Base-by-base conservation (phyloP, 2,113 vertebrate species). In the Merops nubicus region DNA sequence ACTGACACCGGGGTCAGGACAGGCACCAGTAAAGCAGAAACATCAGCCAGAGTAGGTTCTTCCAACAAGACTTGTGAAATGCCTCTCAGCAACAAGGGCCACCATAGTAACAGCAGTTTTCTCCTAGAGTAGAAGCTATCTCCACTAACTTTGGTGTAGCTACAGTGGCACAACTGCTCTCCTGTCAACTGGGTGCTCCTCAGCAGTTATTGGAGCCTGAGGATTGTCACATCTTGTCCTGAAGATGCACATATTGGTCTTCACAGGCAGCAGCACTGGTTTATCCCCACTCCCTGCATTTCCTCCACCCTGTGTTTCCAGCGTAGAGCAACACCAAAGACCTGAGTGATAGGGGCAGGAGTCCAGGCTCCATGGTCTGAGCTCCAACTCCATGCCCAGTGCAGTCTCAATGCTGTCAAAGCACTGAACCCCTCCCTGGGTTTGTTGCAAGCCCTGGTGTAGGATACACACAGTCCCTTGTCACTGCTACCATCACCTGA, bases 31-130 rank as follows among this genome's bases (percentile, higher is more conserved):
- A 29, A 34, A 77, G 21, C 12, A 56, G 29, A 45, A 73, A 50
- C 1, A 1, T 54, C 57, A 72, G 9, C 0, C 0, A 12, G 33
- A 48, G 11, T 18, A 68, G 53, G 21, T 20, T 15, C 5, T 74
- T 63, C 26, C 60, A 36, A 42, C 29, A 28, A 34, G 48, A 34
- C 17, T 23, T 57, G 28, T 25, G 57, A 83, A 45, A 38, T 7
- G 13, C 18, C 15, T n/a, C 60, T 56, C 53, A 33, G 28, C 47
- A 56, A 31, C 25, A 23, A 56, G 65, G 22, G 14, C 34, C 51
- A 28, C 40, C 62, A 13, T 13, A 42, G 12, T 12, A 54, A 16
- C 2, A 31, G 15, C 11, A 8, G 17, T 9, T 59, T 69, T 64
- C 5, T 8, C 25, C 21, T 18, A 16, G 21, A 9, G 22, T 13